Percentiles rank a stretch among this genome's conserved stretches.
These are phyloP conservation scores for Ypsolopha sequella DNA, from an alignment of 2,888 invertebrate species.

Conservation along the genomic window DNA sequence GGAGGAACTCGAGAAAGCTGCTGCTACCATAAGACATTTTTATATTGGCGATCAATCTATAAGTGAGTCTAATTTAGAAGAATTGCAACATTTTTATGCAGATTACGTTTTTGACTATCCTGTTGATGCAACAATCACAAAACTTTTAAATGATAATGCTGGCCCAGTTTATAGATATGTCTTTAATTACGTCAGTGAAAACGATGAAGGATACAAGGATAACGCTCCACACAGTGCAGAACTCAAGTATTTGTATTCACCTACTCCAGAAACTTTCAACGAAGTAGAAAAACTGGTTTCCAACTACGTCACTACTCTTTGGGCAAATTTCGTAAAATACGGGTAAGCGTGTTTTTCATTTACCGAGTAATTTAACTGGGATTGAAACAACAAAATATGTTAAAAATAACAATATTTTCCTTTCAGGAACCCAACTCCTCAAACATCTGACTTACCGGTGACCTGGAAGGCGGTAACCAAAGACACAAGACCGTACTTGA, in stretches of 20 bases:
- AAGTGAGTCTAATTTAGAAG: not conserved
- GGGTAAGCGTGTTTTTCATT: not conserved
- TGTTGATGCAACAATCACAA: not conserved
- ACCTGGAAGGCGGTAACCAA: not conserved
- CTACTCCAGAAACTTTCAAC: constrained; percentile 13
- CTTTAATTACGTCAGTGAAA: not conserved
- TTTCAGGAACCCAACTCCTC: not conserved
- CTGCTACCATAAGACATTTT: constrained; percentile 8
- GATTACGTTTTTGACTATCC: not conserved
- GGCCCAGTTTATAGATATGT: not conserved
- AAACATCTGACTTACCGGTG: not conserved
- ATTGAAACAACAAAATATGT: not conserved
- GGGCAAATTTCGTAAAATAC: constrained; percentile 20
- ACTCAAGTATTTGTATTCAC: constrained; percentile 37
- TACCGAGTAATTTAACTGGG: not conserved
- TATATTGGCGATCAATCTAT: not conserved
- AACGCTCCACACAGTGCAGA: constrained; percentile 30
- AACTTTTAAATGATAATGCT: not conserved
- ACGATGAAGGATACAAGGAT: not conserved
- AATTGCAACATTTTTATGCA: not conserved
- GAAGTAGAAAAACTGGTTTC: constrained; percentile 31
- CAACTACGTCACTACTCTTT: constrained; percentile 40
- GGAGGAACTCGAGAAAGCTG: constrained; percentile 24
- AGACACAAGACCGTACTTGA: not conserved
- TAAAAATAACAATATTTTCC: not conserved